Evolutionary conservation across 2,113 vertebrate genomes (phyloP).

Genomic region (Athene cunicularia): DNA sequence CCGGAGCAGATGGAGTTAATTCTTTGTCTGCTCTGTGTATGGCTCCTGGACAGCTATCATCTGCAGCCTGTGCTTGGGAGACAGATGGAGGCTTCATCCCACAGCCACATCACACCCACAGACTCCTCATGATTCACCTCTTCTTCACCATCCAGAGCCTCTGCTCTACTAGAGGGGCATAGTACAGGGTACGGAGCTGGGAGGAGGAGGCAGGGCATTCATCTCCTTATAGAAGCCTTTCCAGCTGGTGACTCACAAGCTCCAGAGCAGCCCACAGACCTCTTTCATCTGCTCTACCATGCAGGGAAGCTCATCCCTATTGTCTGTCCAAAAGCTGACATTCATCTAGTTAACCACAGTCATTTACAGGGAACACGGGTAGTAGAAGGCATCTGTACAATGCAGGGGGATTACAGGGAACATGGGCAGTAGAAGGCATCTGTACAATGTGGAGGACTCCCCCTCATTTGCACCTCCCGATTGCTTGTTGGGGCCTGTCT

Average conservation of each 20-base stretch:
- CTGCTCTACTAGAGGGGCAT: not conserved
- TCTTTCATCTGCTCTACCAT: not conserved
- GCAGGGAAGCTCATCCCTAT: not conserved
- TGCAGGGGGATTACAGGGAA: not conserved
- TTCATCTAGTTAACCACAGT: not conserved
- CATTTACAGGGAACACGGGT: not conserved
- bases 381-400: not conserved
- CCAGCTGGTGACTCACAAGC: constrained; percentile 13
- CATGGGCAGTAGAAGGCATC: not conserved
- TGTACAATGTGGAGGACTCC: not conserved
- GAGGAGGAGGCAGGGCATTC: not conserved
- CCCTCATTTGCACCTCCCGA: not conserved
- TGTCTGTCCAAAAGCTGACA: not conserved
- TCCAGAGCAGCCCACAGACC: not conserved
- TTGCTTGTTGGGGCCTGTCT: not conserved
- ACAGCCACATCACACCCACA: constrained; percentile 36
- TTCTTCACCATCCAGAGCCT: not conserved
- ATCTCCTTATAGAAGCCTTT: not conserved
- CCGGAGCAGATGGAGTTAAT: not conserved
- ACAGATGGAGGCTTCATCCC: constrained; percentile 45
- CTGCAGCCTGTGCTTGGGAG: not conserved
- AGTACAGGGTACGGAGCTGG: not conserved
- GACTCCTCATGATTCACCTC: constrained; percentile 36
- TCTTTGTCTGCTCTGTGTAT: not conserved
- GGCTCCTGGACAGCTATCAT: not conserved